Evolutionary conservation across 2,113 vertebrate species (phyloP).

Genomic region (Cryptoleucopteryx plumbea): DNA sequence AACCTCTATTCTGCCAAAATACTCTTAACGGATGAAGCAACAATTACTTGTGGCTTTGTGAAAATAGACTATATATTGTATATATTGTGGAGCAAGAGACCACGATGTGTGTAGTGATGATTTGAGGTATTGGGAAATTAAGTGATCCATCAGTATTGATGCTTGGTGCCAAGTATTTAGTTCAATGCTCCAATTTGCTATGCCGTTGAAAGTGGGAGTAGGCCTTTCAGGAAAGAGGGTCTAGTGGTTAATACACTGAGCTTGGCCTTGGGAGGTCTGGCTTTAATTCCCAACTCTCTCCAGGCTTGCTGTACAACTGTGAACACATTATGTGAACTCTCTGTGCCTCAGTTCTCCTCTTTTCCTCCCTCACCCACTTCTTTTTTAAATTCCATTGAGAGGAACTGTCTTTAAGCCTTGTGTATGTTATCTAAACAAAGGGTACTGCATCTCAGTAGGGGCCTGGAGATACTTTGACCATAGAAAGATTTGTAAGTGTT

Average conservation of each 20-base stretch:
- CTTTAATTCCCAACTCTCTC: constrained; percentile 15
- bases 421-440: not conserved
- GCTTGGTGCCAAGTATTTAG: constrained; percentile 11
- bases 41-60: constrained; percentile 63
- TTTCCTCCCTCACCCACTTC: not conserved
- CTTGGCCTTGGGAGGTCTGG: constrained; percentile 6
- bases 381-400: not conserved
- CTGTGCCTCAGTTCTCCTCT: constrained; percentile 18
- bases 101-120: constrained; percentile 41
- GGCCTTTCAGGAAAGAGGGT: constrained; percentile 11
- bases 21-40: constrained; percentile 54
- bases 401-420: not conserved
- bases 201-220: constrained; percentile 6
- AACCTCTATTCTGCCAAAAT: constrained; percentile 44
- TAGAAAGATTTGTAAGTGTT: not conserved
- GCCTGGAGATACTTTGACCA: not conserved
- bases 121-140: constrained; percentile 50
- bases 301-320: not conserved
- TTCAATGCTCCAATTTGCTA: not conserved
- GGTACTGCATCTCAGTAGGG: not conserved
- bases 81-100: constrained; percentile 10
- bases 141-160: constrained; percentile 40
- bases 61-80: constrained; percentile 45
- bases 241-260: constrained; percentile 14
- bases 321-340: not conserved